phyloP scores from a whole-genome alignment of 1,140 invertebrate genomes.

The Drosophila erecta region DNA sequence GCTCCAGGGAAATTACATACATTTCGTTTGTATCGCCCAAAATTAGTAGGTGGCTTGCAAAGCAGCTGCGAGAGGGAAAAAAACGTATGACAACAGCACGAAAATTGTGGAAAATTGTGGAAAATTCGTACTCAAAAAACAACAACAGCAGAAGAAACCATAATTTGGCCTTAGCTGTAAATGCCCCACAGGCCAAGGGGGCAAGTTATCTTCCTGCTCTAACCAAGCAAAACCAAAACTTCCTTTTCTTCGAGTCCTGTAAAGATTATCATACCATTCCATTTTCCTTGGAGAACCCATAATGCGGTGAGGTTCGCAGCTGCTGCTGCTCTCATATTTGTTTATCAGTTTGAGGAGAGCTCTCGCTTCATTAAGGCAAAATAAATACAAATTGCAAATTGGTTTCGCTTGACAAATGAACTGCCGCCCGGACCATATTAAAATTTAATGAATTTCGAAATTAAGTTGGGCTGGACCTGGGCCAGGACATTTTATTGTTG shows the following conservation, averaged over 20 bases:
- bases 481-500: conserved; percentile 10
- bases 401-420: conserved; percentile 62
- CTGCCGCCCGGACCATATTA: conserved; percentile 28
- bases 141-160: conserved; percentile 41
- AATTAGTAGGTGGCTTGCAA: conserved; percentile 69
- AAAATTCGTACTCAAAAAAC: conserved; percentile 38
- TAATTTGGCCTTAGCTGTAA: conserved; percentile 71
- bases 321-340: conserved; percentile 74
- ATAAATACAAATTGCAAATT: conserved; percentile 77
- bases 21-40: conserved; percentile 73
- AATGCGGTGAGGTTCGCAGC: conserved; percentile 38
- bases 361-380: conserved; percentile 75
- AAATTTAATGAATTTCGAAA: conserved; percentile 46
- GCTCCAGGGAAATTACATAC: conserved; percentile 80
- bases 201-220: conserved; percentile 16
- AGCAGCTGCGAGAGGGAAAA: conserved; percentile 29
- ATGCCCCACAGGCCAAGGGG: conserved; percentile 54
- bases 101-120: conserved; percentile 12
- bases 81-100: conserved; percentile 14
- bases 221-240: not conserved
- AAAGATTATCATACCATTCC: conserved; percentile 17
- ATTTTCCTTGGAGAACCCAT: not conserved
- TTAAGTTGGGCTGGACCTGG: conserved; percentile 7
- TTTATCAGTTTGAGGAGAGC: conserved; percentile 62
- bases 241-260: conserved; percentile 2